Evolutionary conservation across 1,140 invertebrate genomes (phyloP).

Genomic region (Zaprionus gabonicus): DNA sequence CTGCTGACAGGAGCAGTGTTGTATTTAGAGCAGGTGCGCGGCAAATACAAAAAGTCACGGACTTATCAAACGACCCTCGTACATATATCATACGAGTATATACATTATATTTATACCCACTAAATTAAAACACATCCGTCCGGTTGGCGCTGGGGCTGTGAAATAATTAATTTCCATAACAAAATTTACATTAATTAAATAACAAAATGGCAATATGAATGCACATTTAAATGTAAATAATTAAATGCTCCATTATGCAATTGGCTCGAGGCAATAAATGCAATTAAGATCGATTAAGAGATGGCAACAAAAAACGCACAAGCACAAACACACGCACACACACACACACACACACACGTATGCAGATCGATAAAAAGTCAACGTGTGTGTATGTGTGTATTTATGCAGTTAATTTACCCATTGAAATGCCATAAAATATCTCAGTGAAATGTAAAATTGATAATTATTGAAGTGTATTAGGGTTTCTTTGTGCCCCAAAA

Average conservation of each 20-base stretch:
- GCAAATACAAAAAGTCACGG: no score
- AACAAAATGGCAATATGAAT: constrained; percentile 48
- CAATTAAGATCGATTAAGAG: constrained; percentile 50
- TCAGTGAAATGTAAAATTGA: not conserved
- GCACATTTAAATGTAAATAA: constrained; percentile 67
- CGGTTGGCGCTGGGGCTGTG: constrained; percentile 29
- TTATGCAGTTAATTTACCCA: constrained; percentile 25
- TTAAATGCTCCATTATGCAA: constrained; percentile 54
- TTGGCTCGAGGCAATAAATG: constrained; percentile 44
- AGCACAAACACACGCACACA: not conserved
- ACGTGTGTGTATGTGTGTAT: not conserved
- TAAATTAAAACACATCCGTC: constrained; percentile 51
- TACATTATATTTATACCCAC: constrained; percentile 18
- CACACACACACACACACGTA: not conserved
- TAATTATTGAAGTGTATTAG: not conserved
- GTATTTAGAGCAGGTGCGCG: no score
- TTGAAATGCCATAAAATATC: constrained; percentile 16
- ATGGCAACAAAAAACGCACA: constrained; percentile 10
- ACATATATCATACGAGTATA: no score
- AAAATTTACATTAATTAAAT: constrained; percentile 69
- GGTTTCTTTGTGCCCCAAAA: no score
- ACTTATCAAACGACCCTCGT: no score
- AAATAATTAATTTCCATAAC: constrained; percentile 74
- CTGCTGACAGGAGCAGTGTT: no score
- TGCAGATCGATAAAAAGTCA: constrained; percentile 7